Conservation (phyloP, 2,797 vertebrate genomes). For the Acestrorhynchus altus region DNA sequence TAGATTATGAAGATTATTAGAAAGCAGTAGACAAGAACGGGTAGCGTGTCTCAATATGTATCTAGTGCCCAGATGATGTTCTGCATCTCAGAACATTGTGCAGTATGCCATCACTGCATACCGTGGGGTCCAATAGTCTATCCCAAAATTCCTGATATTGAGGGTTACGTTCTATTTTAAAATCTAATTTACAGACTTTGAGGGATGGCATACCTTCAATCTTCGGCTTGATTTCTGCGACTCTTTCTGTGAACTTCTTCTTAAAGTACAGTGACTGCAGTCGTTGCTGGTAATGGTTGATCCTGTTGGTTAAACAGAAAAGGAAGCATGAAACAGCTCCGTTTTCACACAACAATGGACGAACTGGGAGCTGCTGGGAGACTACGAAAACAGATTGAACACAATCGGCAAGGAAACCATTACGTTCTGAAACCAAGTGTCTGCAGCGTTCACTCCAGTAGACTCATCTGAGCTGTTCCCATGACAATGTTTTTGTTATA, state of each 20-base stretch:
- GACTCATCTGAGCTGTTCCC: slow-evolving; percentile 29
- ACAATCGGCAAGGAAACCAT: slow-evolving; percentile 4
- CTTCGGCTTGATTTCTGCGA: slow-evolving; percentile 91
- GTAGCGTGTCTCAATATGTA: too few species aligned
- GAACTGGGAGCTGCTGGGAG: neutral
- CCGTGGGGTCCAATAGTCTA: too few species aligned
- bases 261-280: slow-evolving; percentile 93
- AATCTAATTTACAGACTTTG: too few species aligned
- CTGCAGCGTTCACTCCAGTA: slow-evolving; percentile 5
- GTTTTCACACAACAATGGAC: neutral
- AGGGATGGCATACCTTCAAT: slow-evolving; percentile 81
- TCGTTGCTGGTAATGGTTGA: slow-evolving; percentile 94
- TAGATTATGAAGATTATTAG: too few species aligned
- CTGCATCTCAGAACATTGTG: too few species aligned
- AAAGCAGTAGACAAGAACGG: too few species aligned
- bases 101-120: too few species aligned
- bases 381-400: neutral
- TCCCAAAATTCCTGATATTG: too few species aligned
- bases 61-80: too few species aligned
- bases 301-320: slow-evolving; percentile 71
- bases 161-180: too few species aligned
- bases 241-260: slow-evolving; percentile 94
- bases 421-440: neutral
- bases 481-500: slow-evolving; percentile 39
- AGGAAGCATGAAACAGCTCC: neutral